Percentiles rank a stretch among this genome's conserved stretches.
phyloP scores from a whole-genome alignment of 1,140 invertebrate species.

The Lamellibrachia luymesi region DNA sequence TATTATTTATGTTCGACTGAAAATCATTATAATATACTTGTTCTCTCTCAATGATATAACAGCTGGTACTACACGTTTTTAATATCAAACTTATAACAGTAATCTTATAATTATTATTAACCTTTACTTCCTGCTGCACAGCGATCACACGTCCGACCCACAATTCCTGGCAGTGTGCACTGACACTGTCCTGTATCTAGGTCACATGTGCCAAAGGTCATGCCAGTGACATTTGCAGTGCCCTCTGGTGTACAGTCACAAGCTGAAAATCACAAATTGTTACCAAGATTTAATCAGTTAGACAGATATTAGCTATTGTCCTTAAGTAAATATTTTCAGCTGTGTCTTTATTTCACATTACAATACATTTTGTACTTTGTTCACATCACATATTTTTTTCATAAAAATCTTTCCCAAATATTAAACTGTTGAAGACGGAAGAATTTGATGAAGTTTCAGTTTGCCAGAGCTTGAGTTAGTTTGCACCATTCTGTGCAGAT shows the following conservation, averaged over 20 bases:
- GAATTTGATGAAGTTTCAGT: no score
- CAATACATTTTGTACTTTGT: neutral
- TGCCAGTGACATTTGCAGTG: constrained; percentile 11
- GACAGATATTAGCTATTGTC: neutral
- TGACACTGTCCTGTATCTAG: constrained; percentile 33
- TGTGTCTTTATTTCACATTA: neutral
- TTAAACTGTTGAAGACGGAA: no score
- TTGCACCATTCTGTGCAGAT: no score
- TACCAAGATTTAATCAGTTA: neutral
- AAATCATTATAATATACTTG: no score
- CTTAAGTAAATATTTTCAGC: neutral
- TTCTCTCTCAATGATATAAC: no score
- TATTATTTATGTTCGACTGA: no score
- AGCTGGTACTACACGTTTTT: no score
- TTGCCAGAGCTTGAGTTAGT: no score
- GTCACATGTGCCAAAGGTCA: constrained; percentile 26
- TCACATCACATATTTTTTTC: neutral
- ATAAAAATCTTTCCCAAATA: no score
- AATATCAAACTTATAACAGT: no score
- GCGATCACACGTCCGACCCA: constrained; percentile 30
- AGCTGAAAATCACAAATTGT: constrained; percentile 14
- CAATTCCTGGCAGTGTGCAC: constrained; percentile 29
- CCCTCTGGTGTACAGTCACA: constrained; percentile 30
- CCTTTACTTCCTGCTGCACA: constrained; percentile 31
- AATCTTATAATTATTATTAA: constrained; percentile 14